Conservation (phyloP, 2,113 vertebrate species). For the Myocastor coypus region DNA sequence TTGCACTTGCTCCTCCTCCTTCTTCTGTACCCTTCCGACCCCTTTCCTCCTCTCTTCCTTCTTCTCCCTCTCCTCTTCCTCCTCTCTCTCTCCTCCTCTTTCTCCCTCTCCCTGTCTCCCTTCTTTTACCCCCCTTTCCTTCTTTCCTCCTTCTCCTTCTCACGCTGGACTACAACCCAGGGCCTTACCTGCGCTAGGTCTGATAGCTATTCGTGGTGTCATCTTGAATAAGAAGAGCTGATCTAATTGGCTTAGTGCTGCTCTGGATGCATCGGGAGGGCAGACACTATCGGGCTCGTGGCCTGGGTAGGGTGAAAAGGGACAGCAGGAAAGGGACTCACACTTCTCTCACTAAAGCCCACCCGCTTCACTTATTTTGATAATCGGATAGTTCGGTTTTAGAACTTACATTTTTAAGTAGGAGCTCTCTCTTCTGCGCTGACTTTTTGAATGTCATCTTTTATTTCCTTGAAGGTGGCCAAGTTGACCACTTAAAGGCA, state of each 20-base stretch:
- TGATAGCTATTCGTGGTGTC: neutral
- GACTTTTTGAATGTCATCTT: neutral
- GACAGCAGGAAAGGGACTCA: neutral
- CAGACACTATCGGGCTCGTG: neutral
- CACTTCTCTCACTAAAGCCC: neutral
- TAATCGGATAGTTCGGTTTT: neutral
- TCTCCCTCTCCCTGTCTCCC: accelerated
- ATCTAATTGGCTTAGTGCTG: neutral
- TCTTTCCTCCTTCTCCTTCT: neutral
- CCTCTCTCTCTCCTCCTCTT: accelerated
- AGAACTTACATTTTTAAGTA: neutral
- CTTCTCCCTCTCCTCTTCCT: accelerated
- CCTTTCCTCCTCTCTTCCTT: neutral
- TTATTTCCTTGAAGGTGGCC: neutral
- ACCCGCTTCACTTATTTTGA: neutral
- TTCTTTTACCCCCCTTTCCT: neutral
- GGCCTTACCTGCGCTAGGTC: neutral
- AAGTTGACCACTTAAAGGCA: neutral
- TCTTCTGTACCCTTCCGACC: neutral
- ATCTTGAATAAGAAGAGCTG: neutral
- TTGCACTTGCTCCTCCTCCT: neutral
- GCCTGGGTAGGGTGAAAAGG: neutral
- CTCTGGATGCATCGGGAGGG: neutral
- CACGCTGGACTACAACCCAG: neutral
- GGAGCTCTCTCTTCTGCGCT: neutral